These are phyloP conservation scores for Drosophila bifasciata DNA, from an alignment of 1,140 invertebrate genomes.

Conservation along the genomic window DNA sequence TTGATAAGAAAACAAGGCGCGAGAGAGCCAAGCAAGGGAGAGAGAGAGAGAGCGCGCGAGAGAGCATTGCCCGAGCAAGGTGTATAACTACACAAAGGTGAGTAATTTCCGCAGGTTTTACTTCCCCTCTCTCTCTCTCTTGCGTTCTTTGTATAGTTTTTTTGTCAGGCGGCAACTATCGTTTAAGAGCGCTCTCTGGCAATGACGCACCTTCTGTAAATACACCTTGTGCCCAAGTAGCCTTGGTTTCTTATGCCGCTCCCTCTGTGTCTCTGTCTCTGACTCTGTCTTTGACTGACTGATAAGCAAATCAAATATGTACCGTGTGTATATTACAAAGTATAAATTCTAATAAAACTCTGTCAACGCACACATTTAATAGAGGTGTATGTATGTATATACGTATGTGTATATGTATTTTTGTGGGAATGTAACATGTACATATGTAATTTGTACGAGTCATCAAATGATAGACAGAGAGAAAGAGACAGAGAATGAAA, in stretches of 20 bases:
- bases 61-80: slow-evolving; percentile 2
- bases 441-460: slow-evolving; percentile 15
- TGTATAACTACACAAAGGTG: no score
- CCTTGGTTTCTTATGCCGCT: no score
- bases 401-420: not conserved
- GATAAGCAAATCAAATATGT: slow-evolving; percentile 43
- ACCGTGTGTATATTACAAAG: slow-evolving; percentile 19
- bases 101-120: no score
- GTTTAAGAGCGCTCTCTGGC: not conserved
- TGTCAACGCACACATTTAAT: slow-evolving; percentile 7
- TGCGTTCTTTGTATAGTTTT: not conserved
- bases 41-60: not conserved
- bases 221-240: no score
- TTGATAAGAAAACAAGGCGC: slow-evolving; percentile 28
- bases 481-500: not conserved
- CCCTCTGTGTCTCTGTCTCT: not conserved
- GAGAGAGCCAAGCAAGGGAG: slow-evolving; percentile 22
- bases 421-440: not conserved
- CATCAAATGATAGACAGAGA: not conserved
- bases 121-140: not conserved
- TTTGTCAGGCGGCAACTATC: no score
- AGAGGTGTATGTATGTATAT: not conserved
- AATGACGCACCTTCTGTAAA: not conserved
- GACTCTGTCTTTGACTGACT: slow-evolving; percentile 1
- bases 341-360: slow-evolving; percentile 9